Base-by-base conservation (phyloP, 2,888 invertebrate genomes). In the Scrobipalpa costella region DNA sequence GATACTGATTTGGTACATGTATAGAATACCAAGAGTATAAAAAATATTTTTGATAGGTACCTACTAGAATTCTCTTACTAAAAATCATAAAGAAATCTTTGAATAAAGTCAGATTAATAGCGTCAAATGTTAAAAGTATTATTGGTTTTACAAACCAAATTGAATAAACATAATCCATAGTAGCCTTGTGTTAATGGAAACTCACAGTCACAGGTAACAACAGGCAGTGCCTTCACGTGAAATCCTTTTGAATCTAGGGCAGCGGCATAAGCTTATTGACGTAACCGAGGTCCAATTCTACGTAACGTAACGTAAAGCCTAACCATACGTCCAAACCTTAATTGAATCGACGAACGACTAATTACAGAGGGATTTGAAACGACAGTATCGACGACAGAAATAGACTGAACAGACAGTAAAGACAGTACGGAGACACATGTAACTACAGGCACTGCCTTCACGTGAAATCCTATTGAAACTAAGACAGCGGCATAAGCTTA, bases 321-420 rank as follows among this genome's bases (percentile, higher is more conserved):
- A 70, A 78, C 78, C 77, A 69, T 77, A 73, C 66, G 63, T 76
- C 72, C 73, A 73, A 76, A 75, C 81, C 79, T 76, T 80, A 78
- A 84, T 83, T 80, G 78, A 78, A 80, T 78, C 75, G 73, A 74
- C 75, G 74, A 70, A 71, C 70, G 78, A 78, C 81, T 85, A 85
- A 86, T 86, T 84, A 84, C 76, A n/a, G n/a, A n/a, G 72, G 75
- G 77, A 81, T 83, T 79, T 73, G 67, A 71, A 70, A 67, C 66
- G 61, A 52, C 15, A 63, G 62, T 66, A 65, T 9, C 17, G 27
- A 15, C 13, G 5, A n/a, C n/a, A n/a, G n/a, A n/a, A n/a, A n/a
- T n/a, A n/a, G n/a, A n/a, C n/a, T n/a, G 5, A 5, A 27, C 27
- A 27, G 27, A 27, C 2, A 2, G 5, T 7, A 27, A 27, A 27